phyloP scores from a whole-genome alignment of 2,113 vertebrate genomes.

The Tupaia tana region DNA sequence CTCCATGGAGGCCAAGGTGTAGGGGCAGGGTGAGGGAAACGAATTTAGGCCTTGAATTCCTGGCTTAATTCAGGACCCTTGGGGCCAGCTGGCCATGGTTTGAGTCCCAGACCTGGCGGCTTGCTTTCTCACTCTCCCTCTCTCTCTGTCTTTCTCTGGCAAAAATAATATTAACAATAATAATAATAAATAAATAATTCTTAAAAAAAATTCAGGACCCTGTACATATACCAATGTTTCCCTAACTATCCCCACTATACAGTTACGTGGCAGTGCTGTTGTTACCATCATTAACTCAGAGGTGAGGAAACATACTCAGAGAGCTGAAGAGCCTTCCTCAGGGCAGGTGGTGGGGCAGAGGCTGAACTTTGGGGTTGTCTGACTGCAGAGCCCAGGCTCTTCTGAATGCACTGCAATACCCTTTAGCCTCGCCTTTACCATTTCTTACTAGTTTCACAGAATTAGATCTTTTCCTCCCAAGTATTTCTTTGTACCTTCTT shows the following conservation, averaged over 20 bases:
- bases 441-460: not conserved
- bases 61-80: not conserved
- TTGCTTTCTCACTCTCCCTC: too few species aligned
- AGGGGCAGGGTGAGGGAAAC: not conserved
- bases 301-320: not conserved
- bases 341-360: not conserved
- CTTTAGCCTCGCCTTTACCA: not conserved
- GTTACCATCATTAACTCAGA: not conserved
- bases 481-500: not conserved
- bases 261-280: accelerated
- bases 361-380: not conserved
- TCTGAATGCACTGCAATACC: not conserved
- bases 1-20: not conserved
- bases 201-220: not conserved
- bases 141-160: too few species aligned
- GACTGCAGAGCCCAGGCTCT: not conserved
- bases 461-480: not conserved
- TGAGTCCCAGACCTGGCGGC: too few species aligned
- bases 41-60: not conserved
- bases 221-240: accelerated
- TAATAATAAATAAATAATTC: too few species aligned
- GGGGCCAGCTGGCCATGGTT: too few species aligned
- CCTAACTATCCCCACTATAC: accelerated
- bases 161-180: too few species aligned
- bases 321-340: accelerated